Conservation (phyloP, 2,797 vertebrate species). For the Eupleurogrammus muticus region DNA sequence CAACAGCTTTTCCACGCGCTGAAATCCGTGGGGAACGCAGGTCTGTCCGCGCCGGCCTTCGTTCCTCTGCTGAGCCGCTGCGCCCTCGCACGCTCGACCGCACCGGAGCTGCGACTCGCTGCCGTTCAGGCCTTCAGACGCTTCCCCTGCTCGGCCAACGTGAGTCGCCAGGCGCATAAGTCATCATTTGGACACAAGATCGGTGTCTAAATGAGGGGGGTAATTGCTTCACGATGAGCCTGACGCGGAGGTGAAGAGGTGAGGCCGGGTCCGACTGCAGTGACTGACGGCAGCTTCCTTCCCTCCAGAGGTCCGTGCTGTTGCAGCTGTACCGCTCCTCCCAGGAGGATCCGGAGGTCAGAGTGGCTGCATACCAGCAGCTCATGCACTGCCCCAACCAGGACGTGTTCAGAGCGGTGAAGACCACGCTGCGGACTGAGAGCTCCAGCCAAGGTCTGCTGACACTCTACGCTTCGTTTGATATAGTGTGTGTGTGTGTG, state of each 20-base stretch:
- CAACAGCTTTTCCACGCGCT: conserved; percentile 83
- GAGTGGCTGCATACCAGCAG: conserved; percentile 89
- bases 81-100: conserved; percentile 61
- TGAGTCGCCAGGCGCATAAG: conserved; percentile 77
- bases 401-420: conserved; percentile 84
- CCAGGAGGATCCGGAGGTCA: conserved; percentile 88
- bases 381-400: conserved; percentile 87
- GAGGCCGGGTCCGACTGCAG: conserved; percentile 24
- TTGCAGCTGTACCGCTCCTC: conserved; percentile 82
- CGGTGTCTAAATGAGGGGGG: conserved; percentile 1
- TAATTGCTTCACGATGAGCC: conserved; percentile 46
- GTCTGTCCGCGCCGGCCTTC: conserved; percentile 76
- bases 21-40: conserved; percentile 89
- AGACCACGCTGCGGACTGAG: conserved; percentile 82
- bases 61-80: conserved; percentile 78
- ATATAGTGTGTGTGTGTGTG: too few species aligned
- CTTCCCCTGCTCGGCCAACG: conserved; percentile 84
- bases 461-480: too few species aligned
- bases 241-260: conserved; percentile 56
- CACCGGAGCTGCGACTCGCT: conserved; percentile 79
- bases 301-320: conserved; percentile 82
- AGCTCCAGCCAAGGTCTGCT: conserved; percentile 89
- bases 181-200: too few species aligned
- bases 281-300: conserved; percentile 71
- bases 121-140: conserved; percentile 89